Percentiles rank a stretch among this genome's conserved stretches.
These are phyloP conservation scores for Liasis olivaceus DNA, from an alignment of 2,797 vertebrate species.

Conservation along the genomic window DNA sequence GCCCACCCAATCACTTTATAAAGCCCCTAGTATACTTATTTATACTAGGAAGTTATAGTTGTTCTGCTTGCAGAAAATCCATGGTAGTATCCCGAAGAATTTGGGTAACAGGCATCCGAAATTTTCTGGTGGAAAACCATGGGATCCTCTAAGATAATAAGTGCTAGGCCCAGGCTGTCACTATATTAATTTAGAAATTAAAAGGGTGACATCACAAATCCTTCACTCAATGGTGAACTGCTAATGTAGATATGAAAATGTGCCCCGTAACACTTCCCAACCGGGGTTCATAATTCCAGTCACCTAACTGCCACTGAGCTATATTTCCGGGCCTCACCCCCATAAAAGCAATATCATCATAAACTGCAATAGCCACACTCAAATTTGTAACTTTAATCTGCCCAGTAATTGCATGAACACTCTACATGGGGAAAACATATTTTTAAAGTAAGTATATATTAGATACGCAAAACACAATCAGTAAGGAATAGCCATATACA, in stretches of 20 bases:
- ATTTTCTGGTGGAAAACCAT: background rate
- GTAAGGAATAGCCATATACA: background rate
- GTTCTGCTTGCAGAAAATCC: background rate
- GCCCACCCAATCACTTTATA: background rate
- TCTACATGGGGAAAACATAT: background rate
- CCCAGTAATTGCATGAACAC: background rate
- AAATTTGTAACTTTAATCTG: too few species aligned
- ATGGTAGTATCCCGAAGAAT: background rate
- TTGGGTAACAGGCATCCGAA: background rate
- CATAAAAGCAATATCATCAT: too few species aligned
- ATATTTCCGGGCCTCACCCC: too few species aligned
- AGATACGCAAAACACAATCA: background rate
- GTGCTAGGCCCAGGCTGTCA: background rate
- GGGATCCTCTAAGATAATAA: background rate
- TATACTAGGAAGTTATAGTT: background rate
- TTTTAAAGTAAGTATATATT: background rate
- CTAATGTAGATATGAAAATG: background rate
- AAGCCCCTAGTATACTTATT: background rate
- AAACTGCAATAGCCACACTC: too few species aligned
- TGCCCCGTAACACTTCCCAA: background rate
- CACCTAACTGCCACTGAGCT: too few species aligned
- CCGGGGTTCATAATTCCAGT: too few species aligned
- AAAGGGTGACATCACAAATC: background rate
- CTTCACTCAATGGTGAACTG: background rate
- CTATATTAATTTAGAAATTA: background rate